These are phyloP conservation scores for Orussus abietinus DNA, from an alignment of 1,140 invertebrate species.

Conservation along the genomic window DNA sequence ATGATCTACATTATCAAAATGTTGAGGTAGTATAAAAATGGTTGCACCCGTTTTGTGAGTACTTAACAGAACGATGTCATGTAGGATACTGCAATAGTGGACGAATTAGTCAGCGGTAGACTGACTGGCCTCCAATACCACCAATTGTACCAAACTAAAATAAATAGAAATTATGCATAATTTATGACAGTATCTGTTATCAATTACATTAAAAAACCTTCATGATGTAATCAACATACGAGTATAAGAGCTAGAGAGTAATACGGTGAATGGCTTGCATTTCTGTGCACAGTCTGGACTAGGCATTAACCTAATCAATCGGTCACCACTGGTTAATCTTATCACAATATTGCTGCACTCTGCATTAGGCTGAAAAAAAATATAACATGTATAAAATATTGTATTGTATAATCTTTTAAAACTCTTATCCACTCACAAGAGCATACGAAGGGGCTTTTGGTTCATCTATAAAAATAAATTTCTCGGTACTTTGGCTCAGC, in stretches of 20 bases:
- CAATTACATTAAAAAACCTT: conserved; percentile 52
- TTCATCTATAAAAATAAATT: conserved; percentile 69
- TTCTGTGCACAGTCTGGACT: conserved; percentile 63
- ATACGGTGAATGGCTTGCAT: conserved; percentile 62
- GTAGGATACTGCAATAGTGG: conserved; percentile 63
- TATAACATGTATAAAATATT: not conserved
- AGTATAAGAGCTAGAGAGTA: too few species aligned
- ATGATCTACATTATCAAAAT: too few species aligned
- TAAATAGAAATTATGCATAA: conserved; percentile 28
- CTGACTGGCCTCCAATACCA: conserved; percentile 75
- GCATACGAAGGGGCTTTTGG: conserved; percentile 56
- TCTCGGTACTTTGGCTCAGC: conserved; percentile 66
- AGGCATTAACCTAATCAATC: conserved; percentile 63
- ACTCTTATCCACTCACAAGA: conserved; percentile 47
- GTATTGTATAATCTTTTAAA: conserved; percentile 5
- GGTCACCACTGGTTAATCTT: conserved; percentile 61
- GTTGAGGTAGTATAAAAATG: too few species aligned
- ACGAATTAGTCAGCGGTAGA: conserved; percentile 56
- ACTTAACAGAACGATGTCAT: conserved; percentile 68
- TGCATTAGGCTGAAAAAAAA: conserved; percentile 59
- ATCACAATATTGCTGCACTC: conserved; percentile 74
- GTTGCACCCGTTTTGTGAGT: too few species aligned
- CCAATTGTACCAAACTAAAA: conserved; percentile 80
- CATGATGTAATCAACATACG: conserved; percentile 64
- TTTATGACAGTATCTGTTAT: conserved; percentile 11